These are phyloP conservation scores for Eupeodes latifasciatus DNA, from an alignment of 2,888 invertebrate genomes.

Conservation along the genomic window DNA sequence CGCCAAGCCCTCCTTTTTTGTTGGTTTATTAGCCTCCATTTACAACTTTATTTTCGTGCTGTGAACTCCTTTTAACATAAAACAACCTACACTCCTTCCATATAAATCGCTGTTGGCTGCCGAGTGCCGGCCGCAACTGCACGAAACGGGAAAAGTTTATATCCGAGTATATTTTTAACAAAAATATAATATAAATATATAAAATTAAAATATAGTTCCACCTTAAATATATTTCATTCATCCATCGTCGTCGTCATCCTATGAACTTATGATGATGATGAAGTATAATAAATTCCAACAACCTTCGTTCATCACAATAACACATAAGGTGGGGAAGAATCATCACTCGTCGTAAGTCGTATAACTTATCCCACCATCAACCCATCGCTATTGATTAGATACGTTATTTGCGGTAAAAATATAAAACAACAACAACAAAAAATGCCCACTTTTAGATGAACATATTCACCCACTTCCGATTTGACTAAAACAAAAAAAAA, in stretches of 20 bases:
- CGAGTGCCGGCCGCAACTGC: background rate
- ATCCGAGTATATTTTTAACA: background rate
- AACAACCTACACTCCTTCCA: constrained; percentile 34
- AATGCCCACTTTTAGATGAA: constrained; percentile 35
- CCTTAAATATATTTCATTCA: constrained; percentile 7
- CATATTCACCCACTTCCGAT: constrained; percentile 34
- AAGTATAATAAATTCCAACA: constrained; percentile 52
- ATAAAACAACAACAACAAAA: constrained; percentile 6
- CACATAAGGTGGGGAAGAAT: constrained; percentile 31
- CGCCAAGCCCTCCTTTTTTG: background rate
- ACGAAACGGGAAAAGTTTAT: constrained; percentile 8
- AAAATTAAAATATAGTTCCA: background rate
- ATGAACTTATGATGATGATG: background rate
- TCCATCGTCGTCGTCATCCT: background rate
- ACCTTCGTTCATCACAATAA: constrained; percentile 5
- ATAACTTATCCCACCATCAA: constrained; percentile 33
- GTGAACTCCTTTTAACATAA: constrained; percentile 35
- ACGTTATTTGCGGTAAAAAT: constrained; percentile 29
- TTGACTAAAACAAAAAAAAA: background rate
- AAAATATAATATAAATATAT: background rate
- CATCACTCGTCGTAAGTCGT: background rate
- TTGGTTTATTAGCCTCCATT: background rate
- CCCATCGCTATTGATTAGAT: constrained; percentile 35
- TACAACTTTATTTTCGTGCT: constrained; percentile 38
- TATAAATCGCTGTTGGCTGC: constrained; percentile 12